phyloP scores from a whole-genome alignment of 2,113 vertebrate species.

The Micromys minutus region DNA sequence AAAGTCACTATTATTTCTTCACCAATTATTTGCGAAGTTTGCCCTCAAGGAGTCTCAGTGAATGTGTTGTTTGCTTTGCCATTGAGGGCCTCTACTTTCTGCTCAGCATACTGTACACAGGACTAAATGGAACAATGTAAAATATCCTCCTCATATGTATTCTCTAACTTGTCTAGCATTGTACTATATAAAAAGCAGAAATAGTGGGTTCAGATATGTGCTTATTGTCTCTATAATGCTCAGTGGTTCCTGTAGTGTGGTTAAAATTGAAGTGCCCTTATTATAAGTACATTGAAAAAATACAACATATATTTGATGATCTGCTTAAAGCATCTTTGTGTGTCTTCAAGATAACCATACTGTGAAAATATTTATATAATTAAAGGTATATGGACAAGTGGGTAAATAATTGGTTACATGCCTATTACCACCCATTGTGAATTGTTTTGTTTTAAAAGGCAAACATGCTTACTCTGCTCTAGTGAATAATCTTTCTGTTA shows the following conservation, averaged over 20 bases:
- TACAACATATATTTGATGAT: conserved; percentile 63
- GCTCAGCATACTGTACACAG: not conserved
- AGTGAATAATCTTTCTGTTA: conserved; percentile 72
- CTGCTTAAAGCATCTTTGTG: conserved; percentile 58
- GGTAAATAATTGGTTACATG: conserved; percentile 76
- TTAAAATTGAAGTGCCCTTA: conserved; percentile 3
- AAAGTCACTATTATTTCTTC: not conserved
- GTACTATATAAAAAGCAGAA: conserved; percentile 41
- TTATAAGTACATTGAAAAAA: conserved; percentile 58
- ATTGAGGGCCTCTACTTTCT: not conserved
- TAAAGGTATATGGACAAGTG: conserved; percentile 75
- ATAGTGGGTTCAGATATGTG: conserved; percentile 68
- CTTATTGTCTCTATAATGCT: conserved; percentile 52
- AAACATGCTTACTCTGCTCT: conserved; percentile 62
- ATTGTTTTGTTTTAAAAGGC: conserved; percentile 78
- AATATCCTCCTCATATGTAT: not conserved
- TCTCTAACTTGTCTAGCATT: conserved; percentile 52
- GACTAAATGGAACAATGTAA: conserved; percentile 40
- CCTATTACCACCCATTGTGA: conserved; percentile 68
- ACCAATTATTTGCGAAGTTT: not conserved
- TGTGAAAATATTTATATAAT: conserved; percentile 79
- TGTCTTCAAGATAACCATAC: conserved; percentile 72
- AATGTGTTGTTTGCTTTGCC: not conserved
- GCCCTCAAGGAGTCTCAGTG: not conserved
- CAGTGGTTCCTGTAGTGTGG: conserved; percentile 51